These are phyloP conservation scores for Laothoe populi DNA, from an alignment of 2,888 invertebrate species.

Conservation along the genomic window DNA sequence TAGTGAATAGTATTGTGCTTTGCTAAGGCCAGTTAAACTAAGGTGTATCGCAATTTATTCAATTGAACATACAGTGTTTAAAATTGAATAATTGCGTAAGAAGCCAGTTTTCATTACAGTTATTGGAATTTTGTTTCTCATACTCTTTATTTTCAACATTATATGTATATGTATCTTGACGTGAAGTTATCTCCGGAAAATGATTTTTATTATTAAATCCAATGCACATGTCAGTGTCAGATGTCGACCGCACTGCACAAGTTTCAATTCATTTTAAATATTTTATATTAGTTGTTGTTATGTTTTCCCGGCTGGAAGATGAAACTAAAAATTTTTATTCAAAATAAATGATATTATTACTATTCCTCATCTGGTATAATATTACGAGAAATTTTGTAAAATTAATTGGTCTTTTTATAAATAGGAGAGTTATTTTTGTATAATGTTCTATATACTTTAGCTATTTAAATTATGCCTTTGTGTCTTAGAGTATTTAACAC, in stretches of 20 bases:
- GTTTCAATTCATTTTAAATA: slow-evolving; percentile 11
- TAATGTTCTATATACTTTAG: too few species aligned
- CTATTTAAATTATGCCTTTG: too few species aligned
- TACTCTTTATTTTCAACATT: not conserved
- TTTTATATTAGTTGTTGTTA: not conserved
- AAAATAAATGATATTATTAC: too few species aligned
- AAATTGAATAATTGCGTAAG: not conserved
- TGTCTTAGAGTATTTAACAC: too few species aligned
- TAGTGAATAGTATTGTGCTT: not conserved
- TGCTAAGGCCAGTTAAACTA: not conserved
- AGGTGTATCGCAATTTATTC: not conserved
- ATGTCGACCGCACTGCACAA: slow-evolving; percentile 4
- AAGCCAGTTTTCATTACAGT: not conserved
- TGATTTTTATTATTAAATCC: not conserved
- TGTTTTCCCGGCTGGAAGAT: too few species aligned
- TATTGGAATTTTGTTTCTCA: not conserved
- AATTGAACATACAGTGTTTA: not conserved
- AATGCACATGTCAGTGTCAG: not conserved
- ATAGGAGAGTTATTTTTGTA: too few species aligned
- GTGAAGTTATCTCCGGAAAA: not conserved
- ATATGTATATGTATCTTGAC: not conserved
- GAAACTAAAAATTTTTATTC: too few species aligned
- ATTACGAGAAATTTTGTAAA: too few species aligned
- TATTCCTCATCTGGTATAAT: too few species aligned
- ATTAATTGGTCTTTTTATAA: too few species aligned